Evolutionary conservation across 2,797 vertebrate species (phyloP), one percentile per base, ranked within the genome.

Genomic region (Lophotriccus pileatus): DNA sequence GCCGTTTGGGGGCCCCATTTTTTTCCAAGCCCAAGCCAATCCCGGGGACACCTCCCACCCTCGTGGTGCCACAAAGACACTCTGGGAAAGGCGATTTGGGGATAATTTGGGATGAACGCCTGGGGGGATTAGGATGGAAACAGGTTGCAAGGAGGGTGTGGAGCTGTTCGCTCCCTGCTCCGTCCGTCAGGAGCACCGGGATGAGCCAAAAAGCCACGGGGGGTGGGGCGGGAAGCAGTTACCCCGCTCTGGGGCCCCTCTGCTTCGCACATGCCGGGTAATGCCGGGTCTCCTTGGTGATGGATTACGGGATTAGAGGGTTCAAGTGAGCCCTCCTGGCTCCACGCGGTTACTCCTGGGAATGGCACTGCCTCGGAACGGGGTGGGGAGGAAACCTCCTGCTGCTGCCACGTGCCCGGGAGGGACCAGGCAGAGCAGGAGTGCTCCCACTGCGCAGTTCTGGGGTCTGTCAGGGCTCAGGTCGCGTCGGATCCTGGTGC

Each of bases 221-320:
- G 12, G 28, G 15, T 47, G 37, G 2, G 37, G 22, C 2, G 3
- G 90, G 82, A 77, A 34, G 6, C 2, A 0, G 47, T 50, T 55
- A 6, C 44, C 87, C 90, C 1, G 3, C 23, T 21, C 34, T 0
- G 68, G 95, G 86, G 87, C 87, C 87, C 72, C 87, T 76, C 36
- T 13, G 70, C 0, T 8, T 24, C 32, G 22, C 86, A 68, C 86
- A 47, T 3, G 66, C 72, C 85, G 58, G 87, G 87, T 47, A 52
- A 15, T 10, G 77, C 67, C 4, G 4, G 25, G 62, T 96, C 90
- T 95, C 97, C 94, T 80, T 94, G 94, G 95, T 21, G 90, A 96
- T 2, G 47, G 95, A 94, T 96, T 91, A 92, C 3, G 43, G 95
- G 95, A 96, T 97, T 95, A 95, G 34, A 32, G n/a, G 52, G 46